Conservation (phyloP, 2,888 invertebrate species). For the Ennomos quercinarius region DNA sequence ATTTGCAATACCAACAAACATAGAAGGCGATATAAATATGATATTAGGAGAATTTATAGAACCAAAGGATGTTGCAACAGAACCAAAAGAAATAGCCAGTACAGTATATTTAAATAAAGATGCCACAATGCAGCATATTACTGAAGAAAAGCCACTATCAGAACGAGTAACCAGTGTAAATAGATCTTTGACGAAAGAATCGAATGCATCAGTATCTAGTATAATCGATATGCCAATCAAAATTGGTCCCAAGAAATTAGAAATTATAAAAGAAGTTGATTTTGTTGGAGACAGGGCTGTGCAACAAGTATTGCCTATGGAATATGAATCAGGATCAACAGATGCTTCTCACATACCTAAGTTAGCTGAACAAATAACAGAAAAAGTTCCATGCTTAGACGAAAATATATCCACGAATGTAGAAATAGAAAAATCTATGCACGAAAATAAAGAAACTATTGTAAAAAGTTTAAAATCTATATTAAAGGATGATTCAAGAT, state of each 20-base stretch:
- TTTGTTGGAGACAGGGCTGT: background rate
- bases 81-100: conserved; percentile 9
- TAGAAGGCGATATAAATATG: conserved; percentile 23
- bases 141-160: background rate
- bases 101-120: conserved; percentile 12
- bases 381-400: conserved; percentile 6
- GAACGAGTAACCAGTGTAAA: background rate
- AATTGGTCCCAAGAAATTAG: background rate
- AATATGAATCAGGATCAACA: background rate
- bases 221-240: conserved; percentile 4
- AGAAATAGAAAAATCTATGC: background rate
- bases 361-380: conserved; percentile 1
- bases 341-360: background rate
- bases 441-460: background rate
- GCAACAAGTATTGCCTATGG: conserved; percentile 5
- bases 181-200: background rate
- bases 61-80: conserved; percentile 21
- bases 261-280: conserved; percentile 1
- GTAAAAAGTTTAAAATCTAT: conserved; percentile 9
- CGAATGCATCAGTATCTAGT: background rate
- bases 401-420: background rate
- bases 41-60: conserved; percentile 20
- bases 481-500: conserved; percentile 5
- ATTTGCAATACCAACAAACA: background rate
- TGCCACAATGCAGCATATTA: conserved; percentile 5